Evolutionary conservation across 2,888 invertebrate species (phyloP).

Genomic region (Anoncus sp.): DNA sequence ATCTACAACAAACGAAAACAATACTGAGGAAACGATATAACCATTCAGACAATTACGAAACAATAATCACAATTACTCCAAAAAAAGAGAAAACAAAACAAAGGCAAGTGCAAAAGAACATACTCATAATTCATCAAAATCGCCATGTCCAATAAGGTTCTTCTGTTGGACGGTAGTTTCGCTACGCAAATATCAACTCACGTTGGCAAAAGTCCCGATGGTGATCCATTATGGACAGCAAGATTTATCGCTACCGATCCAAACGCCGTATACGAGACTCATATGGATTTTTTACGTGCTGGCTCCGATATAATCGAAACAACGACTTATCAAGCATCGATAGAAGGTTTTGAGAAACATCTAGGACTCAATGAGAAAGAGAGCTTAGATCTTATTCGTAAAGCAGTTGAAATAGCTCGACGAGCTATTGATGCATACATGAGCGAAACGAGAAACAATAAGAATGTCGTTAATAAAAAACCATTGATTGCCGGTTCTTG

Average conservation of each 20-base stretch:
- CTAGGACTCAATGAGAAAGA: slow-evolving; percentile 88
- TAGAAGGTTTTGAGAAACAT: slow-evolving; percentile 88
- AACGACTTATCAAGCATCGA: slow-evolving; percentile 82
- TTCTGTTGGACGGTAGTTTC: slow-evolving; percentile 90
- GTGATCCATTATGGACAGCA: slow-evolving; percentile 96
- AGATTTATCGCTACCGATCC: slow-evolving; percentile 92
- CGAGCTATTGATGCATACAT: slow-evolving; percentile 85
- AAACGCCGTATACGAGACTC: slow-evolving; percentile 91
- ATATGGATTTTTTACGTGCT: slow-evolving; percentile 92
- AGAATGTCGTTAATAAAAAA: slow-evolving; percentile 71
- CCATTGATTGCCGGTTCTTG: slow-evolving; percentile 94
- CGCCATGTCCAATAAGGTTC: slow-evolving; percentile 55
- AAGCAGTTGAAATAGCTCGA: slow-evolving; percentile 90
- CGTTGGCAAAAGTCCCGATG: slow-evolving; percentile 90
- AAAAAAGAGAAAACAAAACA: neutral
- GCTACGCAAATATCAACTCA: slow-evolving; percentile 92
- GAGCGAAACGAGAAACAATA: slow-evolving; percentile 66
- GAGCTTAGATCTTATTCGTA: slow-evolving; percentile 89
- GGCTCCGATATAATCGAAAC: slow-evolving; percentile 92
- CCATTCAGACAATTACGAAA: no score
- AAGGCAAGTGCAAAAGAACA: neutral
- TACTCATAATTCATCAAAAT: neutral
- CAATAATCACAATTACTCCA: neutral
- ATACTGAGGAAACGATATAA: no score
- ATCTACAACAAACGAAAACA: no score